Evolutionary conservation across 2,113 vertebrate genomes (phyloP), one percentile per base, ranked within the genome.

Genomic region (Eretmochelys imbricata): DNA sequence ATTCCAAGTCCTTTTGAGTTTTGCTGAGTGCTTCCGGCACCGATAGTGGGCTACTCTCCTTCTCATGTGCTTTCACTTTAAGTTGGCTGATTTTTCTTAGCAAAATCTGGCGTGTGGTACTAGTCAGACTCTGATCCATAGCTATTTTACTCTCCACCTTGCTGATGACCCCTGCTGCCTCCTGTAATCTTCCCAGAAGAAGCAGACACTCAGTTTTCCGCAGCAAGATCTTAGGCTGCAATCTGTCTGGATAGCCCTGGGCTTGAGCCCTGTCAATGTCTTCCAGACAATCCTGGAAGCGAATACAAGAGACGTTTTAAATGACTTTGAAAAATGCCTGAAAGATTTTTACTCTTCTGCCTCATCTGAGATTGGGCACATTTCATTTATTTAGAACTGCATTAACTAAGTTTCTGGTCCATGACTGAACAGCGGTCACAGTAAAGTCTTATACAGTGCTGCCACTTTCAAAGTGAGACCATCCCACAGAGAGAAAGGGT

Each of bases 261-360:
- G 82, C 96, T 88, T 99, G 87, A 48, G 99, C 99, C 90, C 96
- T 98, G 48, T 89, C 84, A 49, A 99, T 99, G 92, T 99, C 99
- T 93, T 98, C 91, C 88, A 99, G 97, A 94, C 99, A 99, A 65
- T 98, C 98, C 99, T 99, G 94, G 50, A 89, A 93, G 89, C 35
- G 91, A 96, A 94, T 69, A 89, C 4, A 84, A 97, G 6, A 82
- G 27, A 4, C 11, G 59, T 87, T 93, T 90, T 3, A 84, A 80
- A 46, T 14, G 19, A 75, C 22, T 50, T 85, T 91, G 59, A 65
- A 91, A 95, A 83, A 16, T 54, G 75, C 20, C 1, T 38, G 25
- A 38, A 31, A 49, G 46, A 49, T 20, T 49, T 0, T 0, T 17
- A 20, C 2, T 82, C 27, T 87, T 92, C 80, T 51, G 69, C 35